These are phyloP conservation scores for Toxonevra muliebris DNA, from an alignment of 2,888 invertebrate species.

Conservation along the genomic window DNA sequence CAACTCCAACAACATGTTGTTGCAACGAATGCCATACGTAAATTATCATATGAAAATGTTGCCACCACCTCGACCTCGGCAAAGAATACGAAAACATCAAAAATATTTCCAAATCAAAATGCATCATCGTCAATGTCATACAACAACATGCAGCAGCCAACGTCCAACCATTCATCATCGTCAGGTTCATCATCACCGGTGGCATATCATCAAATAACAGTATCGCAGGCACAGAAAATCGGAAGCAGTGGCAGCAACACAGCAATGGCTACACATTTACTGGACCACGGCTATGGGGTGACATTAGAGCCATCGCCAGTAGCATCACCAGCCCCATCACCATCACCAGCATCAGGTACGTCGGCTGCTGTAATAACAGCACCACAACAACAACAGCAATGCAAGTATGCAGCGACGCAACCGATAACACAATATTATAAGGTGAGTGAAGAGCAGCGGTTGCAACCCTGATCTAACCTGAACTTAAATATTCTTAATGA, in stretches of 20 bases:
- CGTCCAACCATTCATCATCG: slow-evolving; percentile 25
- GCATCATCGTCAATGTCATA: slow-evolving; percentile 15
- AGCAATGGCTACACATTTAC: slow-evolving; percentile 69
- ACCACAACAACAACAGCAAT: slow-evolving; percentile 29
- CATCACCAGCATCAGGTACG: slow-evolving; percentile 31
- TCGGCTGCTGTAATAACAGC: slow-evolving; percentile 25
- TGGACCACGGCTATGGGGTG: slow-evolving; percentile 88
- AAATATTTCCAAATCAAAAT: slow-evolving; percentile 31
- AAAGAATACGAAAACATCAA: slow-evolving; percentile 18
- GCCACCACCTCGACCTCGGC: slow-evolving; percentile 17
- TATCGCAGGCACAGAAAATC: slow-evolving; percentile 35
- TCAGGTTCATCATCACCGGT: slow-evolving; percentile 37
- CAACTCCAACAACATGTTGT: slow-evolving; percentile 3
- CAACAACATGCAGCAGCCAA: background rate
- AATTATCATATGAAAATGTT: slow-evolving; percentile 49
- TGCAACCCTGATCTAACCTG: too few relatives aligned
- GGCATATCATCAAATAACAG: slow-evolving; percentile 42
- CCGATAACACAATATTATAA: slow-evolving; percentile 64
- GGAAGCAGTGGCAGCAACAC: too few relatives aligned
- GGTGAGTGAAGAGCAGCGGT: slow-evolving; percentile 44
- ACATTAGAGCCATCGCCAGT: slow-evolving; percentile 67
- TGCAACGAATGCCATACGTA: slow-evolving; percentile 50
- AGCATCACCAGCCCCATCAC: slow-evolving; percentile 25
- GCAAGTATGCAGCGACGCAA: slow-evolving; percentile 32
- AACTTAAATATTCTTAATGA: background rate